phyloP scores from a whole-genome alignment of 2,888 invertebrate genomes.

The Mayetiola destructor region DNA sequence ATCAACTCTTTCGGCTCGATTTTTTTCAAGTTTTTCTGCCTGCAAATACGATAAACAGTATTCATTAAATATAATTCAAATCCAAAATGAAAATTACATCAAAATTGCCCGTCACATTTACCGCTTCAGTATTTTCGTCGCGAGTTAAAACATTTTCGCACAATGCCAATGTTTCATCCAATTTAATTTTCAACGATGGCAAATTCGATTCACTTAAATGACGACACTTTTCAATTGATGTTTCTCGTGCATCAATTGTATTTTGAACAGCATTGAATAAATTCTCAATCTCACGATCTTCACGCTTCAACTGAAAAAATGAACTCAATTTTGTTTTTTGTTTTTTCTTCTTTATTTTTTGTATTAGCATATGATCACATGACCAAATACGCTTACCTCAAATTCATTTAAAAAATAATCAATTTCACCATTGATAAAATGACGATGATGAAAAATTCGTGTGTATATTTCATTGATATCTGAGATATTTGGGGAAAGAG shows the following conservation, averaged over 20 bases:
- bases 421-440: conserved; percentile 75
- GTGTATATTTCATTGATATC: conserved; percentile 72
- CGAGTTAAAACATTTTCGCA: conserved; percentile 46
- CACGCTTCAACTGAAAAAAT: conserved; percentile 51
- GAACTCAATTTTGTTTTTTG: too few relatives aligned
- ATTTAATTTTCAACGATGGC: conserved; percentile 46
- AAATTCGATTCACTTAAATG: conserved; percentile 45
- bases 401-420: conserved; percentile 70
- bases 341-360: too few relatives aligned
- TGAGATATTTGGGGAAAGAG: conserved; percentile 31
- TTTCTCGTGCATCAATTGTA: conserved; percentile 61
- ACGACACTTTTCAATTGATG: conserved; percentile 52
- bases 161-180: conserved; percentile 48
- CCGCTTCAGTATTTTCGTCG: conserved; percentile 43
- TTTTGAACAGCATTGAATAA: conserved; percentile 63
- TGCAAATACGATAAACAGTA: conserved; percentile 25
- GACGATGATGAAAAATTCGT: conserved; percentile 73
- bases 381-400: conserved; percentile 44
- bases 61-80: not conserved
- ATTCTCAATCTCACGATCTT: conserved; percentile 64
- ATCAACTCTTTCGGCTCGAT: conserved; percentile 38
- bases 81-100: not conserved
- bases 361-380: not conserved
- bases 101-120: conserved; percentile 23
- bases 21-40: conserved; percentile 37